Conservation (phyloP, 2,888 invertebrate species). For the Antitype chi region DNA sequence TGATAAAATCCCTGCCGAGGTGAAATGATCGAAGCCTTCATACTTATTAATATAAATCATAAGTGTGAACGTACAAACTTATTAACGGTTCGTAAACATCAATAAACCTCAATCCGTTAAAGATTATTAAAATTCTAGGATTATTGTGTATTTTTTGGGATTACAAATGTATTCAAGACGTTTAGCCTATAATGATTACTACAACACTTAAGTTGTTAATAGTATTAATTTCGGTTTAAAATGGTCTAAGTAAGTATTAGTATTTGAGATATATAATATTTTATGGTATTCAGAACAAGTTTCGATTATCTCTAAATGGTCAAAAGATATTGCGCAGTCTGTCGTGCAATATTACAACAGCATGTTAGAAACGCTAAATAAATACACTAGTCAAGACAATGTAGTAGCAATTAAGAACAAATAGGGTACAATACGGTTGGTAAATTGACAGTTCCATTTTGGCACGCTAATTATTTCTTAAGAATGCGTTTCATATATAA, state of each 20-base stretch:
- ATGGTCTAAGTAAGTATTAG: slow-evolving; percentile 17
- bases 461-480: slow-evolving; percentile 49
- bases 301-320: slow-evolving; percentile 70
- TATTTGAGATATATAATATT: slow-evolving; percentile 47
- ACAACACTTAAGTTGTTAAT: slow-evolving; percentile 18
- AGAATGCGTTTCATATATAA: slow-evolving; percentile 23
- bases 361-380: slow-evolving; percentile 73
- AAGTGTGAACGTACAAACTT: slow-evolving; percentile 9
- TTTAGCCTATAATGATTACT: background rate
- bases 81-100: slow-evolving; percentile 5
- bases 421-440: slow-evolving; percentile 56
- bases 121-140: slow-evolving; percentile 15
- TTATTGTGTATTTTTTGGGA: slow-evolving; percentile 16
- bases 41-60: background rate
- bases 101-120: slow-evolving; percentile 21
- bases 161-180: slow-evolving; percentile 21
- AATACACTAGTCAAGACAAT: slow-evolving; percentile 70
- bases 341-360: slow-evolving; percentile 67
- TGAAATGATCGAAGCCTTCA: slow-evolving; percentile 47
- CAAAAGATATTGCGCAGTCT: slow-evolving; percentile 68
- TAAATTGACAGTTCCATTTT: slow-evolving; percentile 55
- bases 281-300: slow-evolving; percentile 65
- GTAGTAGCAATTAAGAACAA: slow-evolving; percentile 70
- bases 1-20: slow-evolving; percentile 76
- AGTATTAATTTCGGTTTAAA: slow-evolving; percentile 14